Evolutionary conservation across 2,797 vertebrate genomes (phyloP).

Genomic region (Alectoris magna): DNA sequence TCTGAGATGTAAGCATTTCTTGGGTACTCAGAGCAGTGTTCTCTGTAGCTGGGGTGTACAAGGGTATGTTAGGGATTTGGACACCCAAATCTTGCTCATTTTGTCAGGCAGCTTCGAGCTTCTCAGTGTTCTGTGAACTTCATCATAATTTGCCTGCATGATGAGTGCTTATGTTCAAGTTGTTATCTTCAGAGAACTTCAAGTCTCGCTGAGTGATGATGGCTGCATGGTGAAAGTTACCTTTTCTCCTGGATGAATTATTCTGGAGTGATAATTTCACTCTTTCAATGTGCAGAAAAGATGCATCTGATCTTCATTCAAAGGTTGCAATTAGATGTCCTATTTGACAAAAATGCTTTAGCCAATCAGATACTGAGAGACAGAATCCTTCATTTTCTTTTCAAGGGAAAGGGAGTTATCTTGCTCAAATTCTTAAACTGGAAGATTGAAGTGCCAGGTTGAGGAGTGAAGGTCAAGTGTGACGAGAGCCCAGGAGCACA

Average conservation of each 20-base stretch:
- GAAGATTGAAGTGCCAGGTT: neutral
- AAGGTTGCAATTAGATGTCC: neutral
- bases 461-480: neutral
- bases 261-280: neutral
- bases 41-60: neutral
- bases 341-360: neutral
- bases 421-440: neutral
- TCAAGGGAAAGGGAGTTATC: neutral
- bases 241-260: neutral
- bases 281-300: neutral
- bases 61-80: neutral
- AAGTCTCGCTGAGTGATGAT: neutral
- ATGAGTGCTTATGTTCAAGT: neutral
- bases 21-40: neutral
- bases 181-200: neutral
- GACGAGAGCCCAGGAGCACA: neutral
- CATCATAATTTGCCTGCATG: neutral
- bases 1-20: neutral
- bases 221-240: neutral
- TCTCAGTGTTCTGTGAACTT: neutral
- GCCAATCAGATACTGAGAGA: neutral
- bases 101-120: neutral
- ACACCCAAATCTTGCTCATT: neutral
- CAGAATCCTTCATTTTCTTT: neutral
- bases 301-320: neutral